Evolutionary conservation across 2,888 invertebrate genomes (phyloP), one percentile per base, ranked within the genome.

Genomic region (Drosophila infuscata): DNA sequence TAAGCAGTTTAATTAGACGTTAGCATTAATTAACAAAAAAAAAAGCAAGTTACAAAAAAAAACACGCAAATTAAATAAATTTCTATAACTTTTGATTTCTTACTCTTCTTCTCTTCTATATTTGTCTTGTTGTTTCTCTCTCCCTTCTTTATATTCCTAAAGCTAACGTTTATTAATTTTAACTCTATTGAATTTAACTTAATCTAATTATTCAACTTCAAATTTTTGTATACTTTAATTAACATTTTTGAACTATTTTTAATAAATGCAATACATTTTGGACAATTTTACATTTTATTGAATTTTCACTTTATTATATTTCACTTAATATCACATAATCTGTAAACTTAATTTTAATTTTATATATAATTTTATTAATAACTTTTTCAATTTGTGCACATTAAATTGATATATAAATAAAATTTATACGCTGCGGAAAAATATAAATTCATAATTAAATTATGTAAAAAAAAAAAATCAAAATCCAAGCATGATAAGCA

Each of bases 401-500:
- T 20, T 20, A 11, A 43, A 3, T 43, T 2, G 11, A 4, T 46
- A 1, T 15, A 15, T 46, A 25, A 46, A 46, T 15, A 6, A n/a
- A 43, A 11, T n/a, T 41, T n/a, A 11, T 41, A 5, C 15, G 15
- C 36, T 36, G 36, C 15, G 36, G 3, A 36, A 36, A 36, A 15
- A 36, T 36, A 36, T 15, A 29, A 7, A 29, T n/a, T 3, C n/a
- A 32, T 30, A 41, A 2, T 30, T 11, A 11, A 46, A 46, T 20
- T 20, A 1, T 4, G n/a, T 3, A 3, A 20, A 15, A 11, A 17
- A 49, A 1, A 25, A 25, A 25, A 25, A 2, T 41, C 8, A 29
- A 29, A 20, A 46, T 29, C 36, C 25, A 43, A 58, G 57, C 73
- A 73, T 73, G 73, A 68, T 67, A 43, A 41, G 61, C 73, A 67